Evolutionary conservation across 2,113 vertebrate genomes (phyloP).

Genomic region (Grus americana): DNA sequence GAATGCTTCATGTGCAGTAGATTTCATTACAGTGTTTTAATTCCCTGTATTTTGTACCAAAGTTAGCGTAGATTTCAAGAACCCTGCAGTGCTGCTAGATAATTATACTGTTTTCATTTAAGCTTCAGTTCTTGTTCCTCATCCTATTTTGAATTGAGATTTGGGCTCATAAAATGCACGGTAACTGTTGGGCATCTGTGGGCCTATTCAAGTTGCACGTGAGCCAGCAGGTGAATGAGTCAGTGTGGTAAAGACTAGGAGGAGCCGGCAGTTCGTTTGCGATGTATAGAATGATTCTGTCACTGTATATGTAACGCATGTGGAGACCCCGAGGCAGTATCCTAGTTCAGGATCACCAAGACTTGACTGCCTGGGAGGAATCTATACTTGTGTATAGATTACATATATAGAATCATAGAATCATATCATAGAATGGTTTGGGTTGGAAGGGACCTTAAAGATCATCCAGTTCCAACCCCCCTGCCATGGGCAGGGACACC

Average conservation of each 20-base stretch:
- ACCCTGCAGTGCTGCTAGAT: neutral
- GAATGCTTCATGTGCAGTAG: neutral
- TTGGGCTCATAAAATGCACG: neutral
- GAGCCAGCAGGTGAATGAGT: neutral
- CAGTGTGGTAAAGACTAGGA: neutral
- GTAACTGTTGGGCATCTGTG: neutral
- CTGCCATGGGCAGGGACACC: no score
- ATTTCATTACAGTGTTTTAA: neutral
- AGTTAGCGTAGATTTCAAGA: neutral
- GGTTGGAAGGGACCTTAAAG: no score
- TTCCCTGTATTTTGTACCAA: neutral
- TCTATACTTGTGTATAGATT: neutral
- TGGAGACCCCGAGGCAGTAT: accelerated
- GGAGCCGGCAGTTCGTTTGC: neutral
- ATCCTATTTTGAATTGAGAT: neutral
- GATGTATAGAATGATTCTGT: neutral
- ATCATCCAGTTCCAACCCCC: no score
- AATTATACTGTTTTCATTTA: neutral
- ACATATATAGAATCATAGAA: no score
- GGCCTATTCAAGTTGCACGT: neutral
- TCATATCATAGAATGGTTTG: no score
- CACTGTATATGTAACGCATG: neutral
- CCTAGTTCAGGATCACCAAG: neutral
- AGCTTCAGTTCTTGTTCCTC: neutral
- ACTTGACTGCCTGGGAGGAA: neutral